Evolutionary conservation across 2,888 invertebrate species (phyloP), one percentile per base, ranked within the genome.

Genomic region (Drosophila neutralis): DNA sequence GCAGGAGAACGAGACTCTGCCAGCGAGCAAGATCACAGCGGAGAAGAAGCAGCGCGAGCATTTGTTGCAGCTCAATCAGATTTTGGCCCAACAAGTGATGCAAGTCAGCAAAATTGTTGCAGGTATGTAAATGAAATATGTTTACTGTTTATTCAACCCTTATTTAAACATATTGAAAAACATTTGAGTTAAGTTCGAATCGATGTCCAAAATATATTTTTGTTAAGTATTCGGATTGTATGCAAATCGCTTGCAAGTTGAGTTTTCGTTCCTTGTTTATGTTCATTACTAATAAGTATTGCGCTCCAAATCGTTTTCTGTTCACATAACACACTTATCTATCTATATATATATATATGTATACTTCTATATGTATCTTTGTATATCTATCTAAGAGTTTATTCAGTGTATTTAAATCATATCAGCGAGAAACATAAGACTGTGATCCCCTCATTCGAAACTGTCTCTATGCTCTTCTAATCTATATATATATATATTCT

Each of bases 71-170:
- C 94, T 98, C 89, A 97, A 97, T 94, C 98, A 98, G 94, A 96
- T 98, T 87, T 94, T 98, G 87, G 98, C 98, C 73, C 96, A 97
- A 93, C 97, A 97, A 94, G 98, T 98, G 87, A 98, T 98, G 95
- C 97, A 97, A 94, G 97, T 97, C 95, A 98, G 98, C 94, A 97
- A 98, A 95, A 97, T 97, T 92, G 98, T 98, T 88, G 98, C 98
- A 93, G 98, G 98, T 98, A 95, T 94, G 95, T 94, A 51, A 48
- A 73, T 7, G 4, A 29, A 6, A 33, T 27, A 7, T 15, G 45
- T 29, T 10, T 24, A 10, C 48, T 8, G 8, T 51, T n/a, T 48
- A 11, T 29, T 42, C n/a, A 8, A 48, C 38, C 48, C 36, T 13
- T 36, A 64, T 48, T 65, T 49, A 33, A 56, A 27, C 11, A 56